A percentile compares a stretch with the other conserved stretches of the same genome.
These are phyloP conservation scores for Pimpla rufipes DNA, from an alignment of 2,888 invertebrate genomes.

Conservation along the genomic window DNA sequence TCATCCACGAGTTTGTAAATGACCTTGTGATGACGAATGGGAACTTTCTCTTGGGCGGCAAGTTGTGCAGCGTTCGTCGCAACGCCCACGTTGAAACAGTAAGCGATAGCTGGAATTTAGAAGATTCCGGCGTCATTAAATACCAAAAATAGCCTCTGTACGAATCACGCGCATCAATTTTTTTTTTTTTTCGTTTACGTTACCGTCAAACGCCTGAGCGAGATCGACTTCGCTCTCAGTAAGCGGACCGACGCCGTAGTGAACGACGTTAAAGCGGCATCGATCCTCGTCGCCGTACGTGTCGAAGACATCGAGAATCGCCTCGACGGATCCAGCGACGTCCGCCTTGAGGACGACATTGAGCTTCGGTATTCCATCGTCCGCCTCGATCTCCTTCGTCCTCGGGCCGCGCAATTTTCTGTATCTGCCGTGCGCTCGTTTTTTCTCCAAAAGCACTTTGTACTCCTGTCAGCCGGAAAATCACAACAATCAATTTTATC, in stretches of 20 bases:
- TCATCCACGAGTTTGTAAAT: conserved; percentile 98
- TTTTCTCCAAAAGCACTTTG: conserved; percentile 87
- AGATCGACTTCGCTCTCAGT: conserved; percentile 94
- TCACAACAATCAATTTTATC: conserved; percentile 58
- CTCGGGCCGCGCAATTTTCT: conserved; percentile 88
- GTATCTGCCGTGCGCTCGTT: conserved; percentile 88
- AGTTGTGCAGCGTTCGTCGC: conserved; percentile 85
- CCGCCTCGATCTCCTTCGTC: conserved; percentile 86
- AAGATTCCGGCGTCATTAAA: not conserved
- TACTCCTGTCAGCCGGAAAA: conserved; percentile 86
- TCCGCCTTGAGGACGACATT: conserved; percentile 92
- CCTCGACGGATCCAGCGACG: conserved; percentile 98
- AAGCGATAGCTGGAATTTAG: conserved; percentile 89
- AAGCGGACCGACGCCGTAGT: conserved; percentile 96
- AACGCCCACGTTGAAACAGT: conserved; percentile 94
- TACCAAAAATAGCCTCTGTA: conserved; percentile 20
- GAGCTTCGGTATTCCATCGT: conserved; percentile 87
- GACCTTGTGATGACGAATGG: conserved; percentile 92
- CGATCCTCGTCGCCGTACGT: conserved; percentile 90
- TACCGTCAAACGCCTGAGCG: conserved; percentile 90
- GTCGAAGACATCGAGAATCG: conserved; percentile 95
- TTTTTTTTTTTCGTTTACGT: conserved; percentile 65
- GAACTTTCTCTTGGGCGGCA: conserved; percentile 87
- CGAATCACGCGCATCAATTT: not conserved
- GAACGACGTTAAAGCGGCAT: conserved; percentile 94